Evolutionary conservation across 2,888 invertebrate species (phyloP), one percentile per base, ranked within the genome.

Genomic region (Machimus atricapillus): DNA sequence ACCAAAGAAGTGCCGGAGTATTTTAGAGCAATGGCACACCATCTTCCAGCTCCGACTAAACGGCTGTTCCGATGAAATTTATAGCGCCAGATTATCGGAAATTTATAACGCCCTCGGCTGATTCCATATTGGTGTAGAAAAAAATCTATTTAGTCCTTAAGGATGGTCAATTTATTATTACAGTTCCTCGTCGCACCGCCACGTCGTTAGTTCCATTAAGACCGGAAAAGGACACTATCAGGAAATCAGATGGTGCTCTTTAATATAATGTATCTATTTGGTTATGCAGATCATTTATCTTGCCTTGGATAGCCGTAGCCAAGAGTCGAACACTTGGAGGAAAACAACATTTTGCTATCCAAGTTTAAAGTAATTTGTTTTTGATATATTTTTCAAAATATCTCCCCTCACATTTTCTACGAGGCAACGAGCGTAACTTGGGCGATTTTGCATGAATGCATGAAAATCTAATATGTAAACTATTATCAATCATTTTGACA

Each of bases 31-130:
- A 79, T 52, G 46, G 52, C 52, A 79, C 31, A 52, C 79, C 27
- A 79, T 40, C 27, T 52, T 37, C 40, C 52, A 52, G 14, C 6
- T 12, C 14, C 78, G 14, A 46, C 43, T 78, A 46, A 46, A 46
- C 34, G 43, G 46, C 4, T 78, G 78, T 27, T 23, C 9, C 40
- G 52, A 40, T 46, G 19, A 16, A 46, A 79, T 79, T 79, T 79
- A 79, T 79, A 52, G 79, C 56, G 6, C 27, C 9, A 79, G 79
- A 79, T 79, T 79, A 79, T 79, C 52, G 79, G 52, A 31, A 79
- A 79, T 52, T 46, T 79, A 79, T 56, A 79, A 52, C 52, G 31
- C 46, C 79, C 79, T 56, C 52, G 52, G 52, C 46, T 52, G 79
- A 79, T 52, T 79, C 66, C 66, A 66, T 27, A 19, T 66, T 19